These are phyloP conservation scores for western clawed frog (Xenopus tropicalis) DNA, from an alignment of 2,113 vertebrate genomes.

Conservation along the genomic window DNA sequence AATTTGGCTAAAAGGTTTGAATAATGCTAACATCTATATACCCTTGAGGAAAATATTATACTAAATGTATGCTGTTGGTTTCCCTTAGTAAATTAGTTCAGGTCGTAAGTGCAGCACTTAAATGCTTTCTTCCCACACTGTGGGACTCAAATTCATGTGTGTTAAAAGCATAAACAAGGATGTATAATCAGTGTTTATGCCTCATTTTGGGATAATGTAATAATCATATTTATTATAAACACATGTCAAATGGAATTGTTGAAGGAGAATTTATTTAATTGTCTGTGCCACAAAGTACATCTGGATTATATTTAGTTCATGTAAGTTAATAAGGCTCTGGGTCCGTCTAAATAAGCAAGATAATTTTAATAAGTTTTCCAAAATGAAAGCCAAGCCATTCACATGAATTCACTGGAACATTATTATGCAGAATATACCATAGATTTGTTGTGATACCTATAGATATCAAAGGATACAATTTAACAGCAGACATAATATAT, in stretches of 20 bases:
- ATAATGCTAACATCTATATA: conserved; percentile 30
- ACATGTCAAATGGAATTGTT: conserved; percentile 57
- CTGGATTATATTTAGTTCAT: conserved; percentile 62
- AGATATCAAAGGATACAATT: too few species aligned
- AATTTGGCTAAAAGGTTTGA: conserved; percentile 37
- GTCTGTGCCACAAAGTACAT: conserved; percentile 56
- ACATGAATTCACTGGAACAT: conserved; percentile 11
- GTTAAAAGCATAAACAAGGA: conserved; percentile 38
- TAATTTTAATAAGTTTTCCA: conserved; percentile 53
- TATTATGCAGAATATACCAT: neutral
- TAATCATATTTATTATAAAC: conserved; percentile 63
- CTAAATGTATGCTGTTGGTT: conserved; percentile 25
- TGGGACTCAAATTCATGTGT: conserved; percentile 26
- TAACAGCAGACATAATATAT: too few species aligned
- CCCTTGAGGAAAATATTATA: conserved; percentile 30
- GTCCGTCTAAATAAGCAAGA: conserved; percentile 53
- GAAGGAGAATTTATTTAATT: conserved; percentile 56
- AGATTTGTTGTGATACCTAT: too few species aligned
- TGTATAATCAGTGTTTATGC: conserved; percentile 42
- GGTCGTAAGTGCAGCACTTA: conserved; percentile 31
- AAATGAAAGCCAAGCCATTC: conserved; percentile 39
- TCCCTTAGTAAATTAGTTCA: conserved; percentile 32
- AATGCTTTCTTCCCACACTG: conserved; percentile 40
- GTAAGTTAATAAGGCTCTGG: conserved; percentile 56
- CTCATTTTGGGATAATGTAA: conserved; percentile 54